Evolutionary conservation across 2,888 invertebrate genomes (phyloP).

Genomic region (Rhagium mordax): DNA sequence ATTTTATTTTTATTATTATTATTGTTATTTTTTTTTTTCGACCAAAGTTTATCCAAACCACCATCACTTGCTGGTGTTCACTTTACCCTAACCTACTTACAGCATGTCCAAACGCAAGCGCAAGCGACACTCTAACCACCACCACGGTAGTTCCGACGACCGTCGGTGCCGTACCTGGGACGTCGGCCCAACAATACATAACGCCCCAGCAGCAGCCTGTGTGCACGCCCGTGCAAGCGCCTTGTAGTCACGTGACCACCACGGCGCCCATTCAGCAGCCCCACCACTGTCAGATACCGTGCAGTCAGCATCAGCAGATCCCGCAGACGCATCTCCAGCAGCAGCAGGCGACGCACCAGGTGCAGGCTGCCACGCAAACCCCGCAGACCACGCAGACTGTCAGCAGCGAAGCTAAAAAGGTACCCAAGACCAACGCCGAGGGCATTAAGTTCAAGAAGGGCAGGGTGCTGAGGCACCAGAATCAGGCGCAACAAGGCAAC

Average conservation of each 20-base stretch:
- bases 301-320: constrained; percentile 62
- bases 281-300: constrained; percentile 60
- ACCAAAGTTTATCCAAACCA: constrained; percentile 5
- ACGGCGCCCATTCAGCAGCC: constrained; percentile 54
- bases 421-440: constrained; percentile 54
- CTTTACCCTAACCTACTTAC: constrained; percentile 38
- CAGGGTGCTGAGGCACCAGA: constrained; percentile 68
- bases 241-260: constrained; percentile 58
- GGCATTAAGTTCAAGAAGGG: constrained; percentile 69
- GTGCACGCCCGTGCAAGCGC: constrained; percentile 51
- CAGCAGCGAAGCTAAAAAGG: constrained; percentile 61
- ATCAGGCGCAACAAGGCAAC: constrained; percentile 65
- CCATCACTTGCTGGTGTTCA: constrained; percentile 19
- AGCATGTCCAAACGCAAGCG: constrained; percentile 62
- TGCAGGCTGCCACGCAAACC: constrained; percentile 78
- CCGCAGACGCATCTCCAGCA: constrained; percentile 54
- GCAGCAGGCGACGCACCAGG: constrained; percentile 67
- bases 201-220: constrained; percentile 57
- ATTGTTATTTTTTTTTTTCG: too few relatives aligned
- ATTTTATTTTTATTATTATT: too few relatives aligned
- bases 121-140: constrained; percentile 62
- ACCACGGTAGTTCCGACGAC: constrained; percentile 62
- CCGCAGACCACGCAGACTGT: constrained; percentile 65
- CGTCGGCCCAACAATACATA: constrained; percentile 57
- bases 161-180: constrained; percentile 57